phyloP scores from a whole-genome alignment of 2,888 invertebrate species.

The Clanis bilineata region DNA sequence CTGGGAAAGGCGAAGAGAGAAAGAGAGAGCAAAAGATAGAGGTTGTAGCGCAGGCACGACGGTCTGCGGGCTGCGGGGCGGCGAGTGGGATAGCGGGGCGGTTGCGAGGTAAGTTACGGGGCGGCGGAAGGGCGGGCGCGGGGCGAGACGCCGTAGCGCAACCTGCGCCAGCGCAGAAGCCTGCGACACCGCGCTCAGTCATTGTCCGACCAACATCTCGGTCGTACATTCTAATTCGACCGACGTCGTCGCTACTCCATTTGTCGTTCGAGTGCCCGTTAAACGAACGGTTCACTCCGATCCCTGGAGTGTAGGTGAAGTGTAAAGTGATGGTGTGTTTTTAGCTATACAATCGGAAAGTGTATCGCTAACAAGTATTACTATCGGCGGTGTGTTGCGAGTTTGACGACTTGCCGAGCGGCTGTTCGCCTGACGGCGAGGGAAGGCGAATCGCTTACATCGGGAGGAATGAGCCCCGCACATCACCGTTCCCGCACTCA shows the following conservation, averaged over 20 bases:
- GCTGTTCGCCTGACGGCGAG: slow-evolving; percentile 77
- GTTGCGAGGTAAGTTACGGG: slow-evolving; percentile 27
- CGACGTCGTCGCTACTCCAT: slow-evolving; percentile 69
- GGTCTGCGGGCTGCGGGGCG: neutral
- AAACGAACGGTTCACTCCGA: slow-evolving; percentile 67
- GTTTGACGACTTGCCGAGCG: slow-evolving; percentile 71
- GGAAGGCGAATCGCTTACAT: slow-evolving; percentile 72
- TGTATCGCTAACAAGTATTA: slow-evolving; percentile 78
- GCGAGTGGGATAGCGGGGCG: slow-evolving; percentile 32
- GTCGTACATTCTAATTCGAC: slow-evolving; percentile 63
- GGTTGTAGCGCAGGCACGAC: neutral
- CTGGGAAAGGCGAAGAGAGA: slow-evolving; percentile 46
- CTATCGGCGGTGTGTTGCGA: slow-evolving; percentile 63
- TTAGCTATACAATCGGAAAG: slow-evolving; percentile 72
- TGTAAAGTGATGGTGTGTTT: slow-evolving; percentile 79
- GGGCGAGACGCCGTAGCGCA: slow-evolving; percentile 39
- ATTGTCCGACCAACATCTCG: slow-evolving; percentile 75
- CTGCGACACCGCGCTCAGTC: slow-evolving; percentile 68
- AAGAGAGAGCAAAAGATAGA: slow-evolving; percentile 21
- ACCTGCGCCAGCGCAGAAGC: slow-evolving; percentile 66
- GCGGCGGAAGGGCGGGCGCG: slow-evolving; percentile 30
- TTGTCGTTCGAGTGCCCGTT: slow-evolving; percentile 71
- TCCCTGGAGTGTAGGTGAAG: slow-evolving; percentile 71
- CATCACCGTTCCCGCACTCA: slow-evolving; percentile 74
- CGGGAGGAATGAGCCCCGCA: slow-evolving; percentile 82